Base-by-base conservation (phyloP, 2,888 invertebrate genomes). In the Silvanus unidentatus region DNA sequence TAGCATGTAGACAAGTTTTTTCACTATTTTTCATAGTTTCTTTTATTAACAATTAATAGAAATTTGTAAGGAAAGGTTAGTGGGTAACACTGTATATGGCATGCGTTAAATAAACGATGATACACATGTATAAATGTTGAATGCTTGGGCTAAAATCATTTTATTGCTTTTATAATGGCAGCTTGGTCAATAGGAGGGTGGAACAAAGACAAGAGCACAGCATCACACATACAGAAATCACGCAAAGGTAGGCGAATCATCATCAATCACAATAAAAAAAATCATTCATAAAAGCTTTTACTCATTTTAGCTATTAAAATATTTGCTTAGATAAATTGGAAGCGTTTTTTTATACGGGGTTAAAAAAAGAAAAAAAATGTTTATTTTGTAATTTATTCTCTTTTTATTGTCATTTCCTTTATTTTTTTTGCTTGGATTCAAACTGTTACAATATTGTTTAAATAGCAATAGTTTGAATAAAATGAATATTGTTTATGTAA, bases 141-240 rank as follows among this genome's bases (percentile, higher is more conserved):
- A 46, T 50, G 63, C 63, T 62, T 61, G 53, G 32, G 58, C 57
- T 63, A 59, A 62, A 60, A 32, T 32, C n/a, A 32, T 44, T 53
- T 57, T 59, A 55, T 55, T 63, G 62, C 59, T 64, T 62, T 63
- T 56, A 55, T 57, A 59, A 58, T 57, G 57, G 63, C 73, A 81
- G 81, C 75, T 77, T 81, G 75, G 80, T 81, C 75, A 80, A 80
- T 72, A 77, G 81, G 66, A 76, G 80, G 69, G 77, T 81, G 71
- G 80, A 80, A 73, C 78, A 80, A 73, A 76, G 79, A 65, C 79
- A 80, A 72, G 80, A 81, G 71, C 80, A 80, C 74, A 78, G 78
- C 73, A 77, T 80, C 69, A 81, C 80, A 60, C 79, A 78, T 70
- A 81, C 80, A 68, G 80, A 81, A 75, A 77, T 80, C 64, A 80